phyloP scores from a whole-genome alignment of 2,113 vertebrate genomes.

The Panthera uncia region DNA sequence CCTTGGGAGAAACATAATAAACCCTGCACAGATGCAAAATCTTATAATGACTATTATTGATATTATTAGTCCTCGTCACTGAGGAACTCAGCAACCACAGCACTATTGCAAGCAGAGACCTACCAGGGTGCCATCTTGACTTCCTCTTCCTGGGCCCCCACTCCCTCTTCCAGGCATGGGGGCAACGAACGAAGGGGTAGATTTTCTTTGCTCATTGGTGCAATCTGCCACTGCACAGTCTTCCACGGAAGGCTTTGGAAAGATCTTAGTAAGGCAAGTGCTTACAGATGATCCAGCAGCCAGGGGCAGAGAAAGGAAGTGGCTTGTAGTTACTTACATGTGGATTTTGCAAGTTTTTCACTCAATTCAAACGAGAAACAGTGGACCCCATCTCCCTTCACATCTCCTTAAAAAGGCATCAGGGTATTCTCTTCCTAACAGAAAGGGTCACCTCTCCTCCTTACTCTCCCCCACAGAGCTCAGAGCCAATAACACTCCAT shows the following conservation, averaged over 20 bases:
- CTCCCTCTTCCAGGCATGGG: neutral
- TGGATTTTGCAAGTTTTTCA: neutral
- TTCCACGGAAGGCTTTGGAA: neutral
- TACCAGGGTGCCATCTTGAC: too few species aligned
- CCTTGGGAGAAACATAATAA: conserved; percentile 30
- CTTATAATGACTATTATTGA: neutral
- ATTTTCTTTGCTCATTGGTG: neutral
- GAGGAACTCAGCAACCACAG: neutral
- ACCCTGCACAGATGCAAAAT: neutral
- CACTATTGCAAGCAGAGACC: neutral
- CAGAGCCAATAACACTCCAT: neutral
- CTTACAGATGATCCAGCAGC: neutral
- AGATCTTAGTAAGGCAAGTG: neutral
- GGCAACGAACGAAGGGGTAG: neutral
- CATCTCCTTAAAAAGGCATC: neutral
- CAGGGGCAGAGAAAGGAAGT: neutral
- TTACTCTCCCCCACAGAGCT: neutral
- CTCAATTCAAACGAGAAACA: neutral
- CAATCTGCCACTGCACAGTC: neutral
- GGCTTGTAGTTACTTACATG: neutral
- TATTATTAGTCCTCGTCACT: neutral
- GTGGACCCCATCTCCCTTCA: neutral
- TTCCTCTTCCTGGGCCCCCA: neutral
- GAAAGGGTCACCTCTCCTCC: neutral
- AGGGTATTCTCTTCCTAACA: neutral